phyloP scores from a whole-genome alignment of 2,113 vertebrate genomes.

The Aphyosemion australe region DNA sequence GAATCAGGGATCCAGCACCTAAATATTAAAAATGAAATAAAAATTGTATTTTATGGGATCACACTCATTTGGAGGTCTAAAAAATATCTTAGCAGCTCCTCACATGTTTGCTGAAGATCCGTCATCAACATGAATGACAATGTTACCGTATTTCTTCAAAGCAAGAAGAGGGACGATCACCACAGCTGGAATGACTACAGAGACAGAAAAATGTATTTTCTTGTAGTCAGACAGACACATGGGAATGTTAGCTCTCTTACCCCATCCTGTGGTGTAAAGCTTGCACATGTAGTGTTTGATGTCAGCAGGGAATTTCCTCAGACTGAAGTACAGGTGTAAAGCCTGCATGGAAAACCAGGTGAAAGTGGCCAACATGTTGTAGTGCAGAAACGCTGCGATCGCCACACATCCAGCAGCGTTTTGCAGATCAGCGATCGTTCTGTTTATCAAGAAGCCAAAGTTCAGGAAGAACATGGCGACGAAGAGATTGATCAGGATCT shows the following conservation, averaged over 20 bases:
- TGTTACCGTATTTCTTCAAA: slow-evolving; percentile 20
- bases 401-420: slow-evolving; percentile 26
- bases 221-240: neutral
- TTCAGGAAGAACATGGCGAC: slow-evolving; percentile 77
- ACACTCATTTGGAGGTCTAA: too few species aligned
- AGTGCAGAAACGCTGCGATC: slow-evolving; percentile 76
- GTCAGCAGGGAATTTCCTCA: slow-evolving; percentile 63
- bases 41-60: too few species aligned
- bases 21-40: neutral
- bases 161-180: slow-evolving; percentile 38
- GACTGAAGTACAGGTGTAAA: slow-evolving; percentile 78
- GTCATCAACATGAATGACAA: slow-evolving; percentile 22
- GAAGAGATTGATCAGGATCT: slow-evolving; percentile 77
- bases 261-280: slow-evolving; percentile 80
- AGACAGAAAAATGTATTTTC: neutral
- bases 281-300: slow-evolving; percentile 75
- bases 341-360: slow-evolving; percentile 82
- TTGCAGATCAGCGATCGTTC: neutral
- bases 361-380: slow-evolving; percentile 81
- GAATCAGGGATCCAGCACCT: slow-evolving; percentile 69
- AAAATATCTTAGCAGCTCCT: slow-evolving; percentile 29
- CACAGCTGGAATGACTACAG: slow-evolving; percentile 42
- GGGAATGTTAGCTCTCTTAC: slow-evolving; percentile 61
- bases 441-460: slow-evolving; percentile 74
- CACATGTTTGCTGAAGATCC: slow-evolving; percentile 43